A percentile compares a stretch with the other conserved stretches of the same genome.
These are phyloP conservation scores for Motacilla alba DNA, from an alignment of 2,113 vertebrate genomes.

Conservation along the genomic window DNA sequence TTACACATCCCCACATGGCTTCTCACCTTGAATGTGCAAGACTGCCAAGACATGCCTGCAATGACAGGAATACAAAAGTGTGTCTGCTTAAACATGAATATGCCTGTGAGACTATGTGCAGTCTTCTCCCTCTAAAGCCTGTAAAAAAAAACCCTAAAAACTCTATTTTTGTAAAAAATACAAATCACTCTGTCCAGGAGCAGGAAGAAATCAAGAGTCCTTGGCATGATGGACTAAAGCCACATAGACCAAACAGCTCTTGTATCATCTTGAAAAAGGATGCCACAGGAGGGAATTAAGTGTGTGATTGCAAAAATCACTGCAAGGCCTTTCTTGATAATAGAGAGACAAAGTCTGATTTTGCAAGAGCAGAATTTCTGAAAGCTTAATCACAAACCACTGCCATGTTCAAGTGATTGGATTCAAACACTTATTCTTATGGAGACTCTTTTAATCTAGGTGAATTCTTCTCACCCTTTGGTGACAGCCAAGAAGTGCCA, in stretches of 20 bases:
- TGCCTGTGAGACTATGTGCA: neutral
- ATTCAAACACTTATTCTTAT: neutral
- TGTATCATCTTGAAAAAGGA: neutral
- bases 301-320: neutral
- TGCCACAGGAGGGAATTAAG: neutral
- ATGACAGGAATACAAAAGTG: neutral
- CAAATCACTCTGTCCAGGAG: neutral
- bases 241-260: neutral
- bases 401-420: neutral
- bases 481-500: neutral
- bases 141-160: neutral
- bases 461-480: neutral
- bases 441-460: neutral
- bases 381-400: neutral
- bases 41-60: neutral
- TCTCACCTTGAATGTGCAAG: neutral
- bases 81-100: neutral
- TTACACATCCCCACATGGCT: neutral
- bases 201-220: neutral
- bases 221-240: neutral
- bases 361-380: neutral
- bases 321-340: neutral
- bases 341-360: neutral
- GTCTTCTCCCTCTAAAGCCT: neutral
- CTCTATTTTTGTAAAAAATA: neutral